These are phyloP conservation scores for Scortum barcoo DNA, from an alignment of 2,113 vertebrate species.

Conservation along the genomic window DNA sequence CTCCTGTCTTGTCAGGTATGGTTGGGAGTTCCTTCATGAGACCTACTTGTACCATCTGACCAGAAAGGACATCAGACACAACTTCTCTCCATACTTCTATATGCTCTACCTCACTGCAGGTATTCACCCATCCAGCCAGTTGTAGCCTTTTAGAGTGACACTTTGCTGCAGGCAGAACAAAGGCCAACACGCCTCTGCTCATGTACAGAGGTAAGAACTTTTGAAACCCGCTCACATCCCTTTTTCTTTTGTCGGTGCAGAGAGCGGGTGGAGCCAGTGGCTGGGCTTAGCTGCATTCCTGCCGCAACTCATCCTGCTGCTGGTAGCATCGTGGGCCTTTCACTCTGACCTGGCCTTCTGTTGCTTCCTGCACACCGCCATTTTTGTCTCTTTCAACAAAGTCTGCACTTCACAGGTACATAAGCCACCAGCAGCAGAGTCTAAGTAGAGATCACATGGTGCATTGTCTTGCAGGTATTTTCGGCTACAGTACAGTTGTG, in stretches of 20 bases:
- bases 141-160: neutral
- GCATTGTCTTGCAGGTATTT: neutral
- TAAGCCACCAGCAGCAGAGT: neutral
- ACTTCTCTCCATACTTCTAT: constrained; percentile 98
- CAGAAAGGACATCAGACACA: constrained; percentile 93
- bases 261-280: constrained; percentile 87
- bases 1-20: constrained; percentile 81
- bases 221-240: no score
- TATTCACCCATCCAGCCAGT: constrained; percentile 14
- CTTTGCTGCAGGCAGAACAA: neutral
- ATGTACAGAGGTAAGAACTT: neutral
- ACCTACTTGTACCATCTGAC: constrained; percentile 95
- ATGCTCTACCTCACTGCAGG: constrained; percentile 93
- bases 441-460: neutral
- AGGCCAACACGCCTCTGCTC: neutral
- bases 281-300: constrained; percentile 91
- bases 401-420: constrained; percentile 96
- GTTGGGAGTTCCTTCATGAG: constrained; percentile 93
- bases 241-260: constrained; percentile 51
- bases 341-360: constrained; percentile 90
- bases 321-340: constrained; percentile 85
- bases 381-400: constrained; percentile 98
- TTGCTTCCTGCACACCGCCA: constrained; percentile 92
- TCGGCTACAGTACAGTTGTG: neutral
- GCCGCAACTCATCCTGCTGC: constrained; percentile 89